Base-by-base conservation (phyloP, 2,888 invertebrate genomes). In the Vanessa cardui region DNA sequence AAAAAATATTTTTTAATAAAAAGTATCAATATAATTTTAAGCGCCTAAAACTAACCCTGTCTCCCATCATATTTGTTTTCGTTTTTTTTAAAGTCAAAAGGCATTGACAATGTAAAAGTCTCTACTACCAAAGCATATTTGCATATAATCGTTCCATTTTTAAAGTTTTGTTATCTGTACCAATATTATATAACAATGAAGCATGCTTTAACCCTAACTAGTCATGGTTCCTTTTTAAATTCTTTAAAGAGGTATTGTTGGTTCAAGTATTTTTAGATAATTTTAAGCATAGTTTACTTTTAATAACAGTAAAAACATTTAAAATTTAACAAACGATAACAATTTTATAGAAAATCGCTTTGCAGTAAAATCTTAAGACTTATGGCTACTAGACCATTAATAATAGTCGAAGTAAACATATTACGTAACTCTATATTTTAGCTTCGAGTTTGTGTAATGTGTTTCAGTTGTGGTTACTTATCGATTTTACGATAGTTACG, bases 1-100 rank as follows among this genome's bases (percentile, higher is more conserved):
- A 82, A 75, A 21, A 15, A 45, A 15, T 16, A 3, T 47, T 2
- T 18, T 16, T 47, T 47, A 18, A 47, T n/a, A n/a, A 18, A 2
- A 39, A 39, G 9, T 39, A 7, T 33, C 33, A 39, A 1, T 39
- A 39, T 12, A 39, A 39, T 39, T 4, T 39, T 39, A 20, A 9
- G 9, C 49, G 49, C 20, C 47, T 49, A 49, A 49, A 7, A 18
- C 8, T 18, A 7, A 7, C 18, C 47, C 18, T 49, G 18, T n/a
- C n/a, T n/a, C 8, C 18, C n/a, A 18, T 18, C 47, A 47, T 47
- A 18, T 47, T 47, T 47, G n/a, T 20, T n/a, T 47, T 6, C 1
- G 5, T 18, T 20, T 47, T 47, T 47, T 47, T 47, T 46, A 4
- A 46, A 47, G n/a, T 39, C 9, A 1, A 39, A 39, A 8, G 39